Base-by-base conservation (phyloP, 2,888 invertebrate species). In the Chydorus sphaericus region DNA sequence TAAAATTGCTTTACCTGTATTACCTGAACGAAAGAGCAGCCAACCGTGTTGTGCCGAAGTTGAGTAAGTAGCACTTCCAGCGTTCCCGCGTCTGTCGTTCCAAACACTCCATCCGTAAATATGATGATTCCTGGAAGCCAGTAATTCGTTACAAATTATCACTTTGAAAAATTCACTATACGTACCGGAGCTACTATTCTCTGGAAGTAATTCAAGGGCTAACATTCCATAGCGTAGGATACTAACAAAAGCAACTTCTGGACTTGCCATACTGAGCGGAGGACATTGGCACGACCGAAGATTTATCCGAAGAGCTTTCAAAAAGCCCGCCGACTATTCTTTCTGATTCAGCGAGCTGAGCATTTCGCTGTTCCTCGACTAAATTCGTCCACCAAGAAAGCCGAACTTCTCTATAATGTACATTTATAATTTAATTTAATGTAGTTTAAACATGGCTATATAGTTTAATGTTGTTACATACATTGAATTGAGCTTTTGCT, bases 221-320 rank as follows among this genome's bases (percentile, higher is more conserved):
- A 86, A 71, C 71, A 85, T 79, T 26, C 85, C 85, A 68, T 83
- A 82, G 59, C 84, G 71, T 36, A 86, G 69, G 77, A 86, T 81
- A 70, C 84, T 83, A 56, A 86, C 77, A 67, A 86, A 81, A 65
- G 79, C 80, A 29, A 78, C 77, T 67, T 83, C 83, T 4, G 83
- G 78, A 51, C 76, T 76, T 31, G 79, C 75, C 73, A 79, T 75
- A 1, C 77, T 73, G 61, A 77, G 72, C 62, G 31, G 30, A 54
- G 60, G 60, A 29, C 59, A 54, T 26, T 57, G 48, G 23, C 55
- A n/a, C 55, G 48, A 26, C 28, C 23, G 44, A 60, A 58, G 23
- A 59, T 58, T 36, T 51, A 18, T 37, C 37, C 6, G 37, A 26
- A 10, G 33, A 54, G 60, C 75, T 74, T 62, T 75, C 77, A 64